phyloP scores from a whole-genome alignment of 92 coral and sea anemone species.

The Ricordea florida region DNA sequence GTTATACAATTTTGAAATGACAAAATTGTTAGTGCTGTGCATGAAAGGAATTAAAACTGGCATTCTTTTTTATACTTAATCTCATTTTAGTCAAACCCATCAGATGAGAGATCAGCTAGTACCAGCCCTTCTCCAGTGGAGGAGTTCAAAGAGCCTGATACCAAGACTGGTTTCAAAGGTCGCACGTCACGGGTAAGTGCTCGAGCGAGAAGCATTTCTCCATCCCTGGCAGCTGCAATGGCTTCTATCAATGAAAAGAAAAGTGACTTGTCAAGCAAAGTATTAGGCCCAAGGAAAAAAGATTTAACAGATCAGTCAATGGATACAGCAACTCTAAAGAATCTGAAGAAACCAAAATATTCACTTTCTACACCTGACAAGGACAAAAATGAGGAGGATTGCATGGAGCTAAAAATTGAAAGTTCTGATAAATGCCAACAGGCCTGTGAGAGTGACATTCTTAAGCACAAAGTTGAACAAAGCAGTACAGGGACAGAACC shows the following conservation, averaged over 20 bases:
- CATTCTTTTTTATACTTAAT: neutral
- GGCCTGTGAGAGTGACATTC: constrained; percentile 28
- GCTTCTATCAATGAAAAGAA: constrained; percentile 25
- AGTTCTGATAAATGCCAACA: constrained; percentile 25
- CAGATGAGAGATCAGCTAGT: constrained; percentile 81
- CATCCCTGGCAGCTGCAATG: constrained; percentile 27
- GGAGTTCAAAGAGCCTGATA: constrained; percentile 88
- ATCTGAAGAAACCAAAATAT: neutral
- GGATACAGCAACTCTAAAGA: neutral
- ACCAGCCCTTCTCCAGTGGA: constrained; percentile 91
- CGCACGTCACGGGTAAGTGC: constrained; percentile 63
- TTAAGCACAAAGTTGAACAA: neutral
- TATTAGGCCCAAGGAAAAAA: neutral
- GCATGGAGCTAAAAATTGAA: constrained; percentile 9
- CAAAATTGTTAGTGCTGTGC: too few species aligned
- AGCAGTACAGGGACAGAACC: constrained; percentile 25
- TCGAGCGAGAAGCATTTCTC: constrained; percentile 68
- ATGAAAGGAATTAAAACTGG: neutral
- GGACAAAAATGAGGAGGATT: constrained; percentile 1
- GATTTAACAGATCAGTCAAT: constrained; percentile 3
- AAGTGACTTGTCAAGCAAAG: neutral
- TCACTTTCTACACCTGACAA: constrained; percentile 6
- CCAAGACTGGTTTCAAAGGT: constrained; percentile 61
- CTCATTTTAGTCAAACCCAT: constrained; percentile 54
- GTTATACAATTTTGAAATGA: too few species aligned